Base-by-base conservation (phyloP, 2,113 vertebrate species). In the Galbula dea region DNA sequence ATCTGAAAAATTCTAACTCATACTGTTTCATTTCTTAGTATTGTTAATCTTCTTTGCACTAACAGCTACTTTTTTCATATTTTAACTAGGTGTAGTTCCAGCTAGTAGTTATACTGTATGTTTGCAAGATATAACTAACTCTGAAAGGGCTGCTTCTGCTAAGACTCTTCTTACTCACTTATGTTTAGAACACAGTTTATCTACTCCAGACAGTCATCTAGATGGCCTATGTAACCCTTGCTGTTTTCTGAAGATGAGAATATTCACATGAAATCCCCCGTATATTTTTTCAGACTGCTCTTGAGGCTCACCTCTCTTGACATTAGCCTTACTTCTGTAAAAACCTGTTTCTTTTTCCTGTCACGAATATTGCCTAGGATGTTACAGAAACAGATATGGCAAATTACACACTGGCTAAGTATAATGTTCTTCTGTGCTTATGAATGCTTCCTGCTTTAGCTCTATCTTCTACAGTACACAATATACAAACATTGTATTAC, bases 91-190 rank as follows among this genome's bases (percentile, higher is more conserved):
- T 36, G 18, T 16, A 51, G 10, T 23, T 87, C 37, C 17, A 51
- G 23, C 12, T 19, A 29, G 11, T 36, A 62, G 55, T 46, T 52
- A 41, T 12, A 15, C 10, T 16, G 4, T 36, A 3, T 0, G 0
- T 23, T 11, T 69, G 30, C 34, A 77, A 63, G 27, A 7, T 37
- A 7, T 4, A 57, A 26, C 6, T 65, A 52, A 41, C 15, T 22
- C 7, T 49, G 19, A 30, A 63, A 52, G 2, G 8, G 10, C 10
- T 61, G 10, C 6, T 72, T 59, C 81, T 74, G 45, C 16, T 17
- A 3, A 37, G 10, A 32, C 3, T 83, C 15, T 46, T 12, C 17
- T n/a, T 30, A 36, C 14, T 43, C 16, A 61, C 2, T 6, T 34
- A 3, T 23, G 2, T 26, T 45, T 75, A 27, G 57, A 83, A 49